Evolutionary conservation across 92 coral and sea anemone species (phyloP).

Genomic region (Galaxea fascicularis): DNA sequence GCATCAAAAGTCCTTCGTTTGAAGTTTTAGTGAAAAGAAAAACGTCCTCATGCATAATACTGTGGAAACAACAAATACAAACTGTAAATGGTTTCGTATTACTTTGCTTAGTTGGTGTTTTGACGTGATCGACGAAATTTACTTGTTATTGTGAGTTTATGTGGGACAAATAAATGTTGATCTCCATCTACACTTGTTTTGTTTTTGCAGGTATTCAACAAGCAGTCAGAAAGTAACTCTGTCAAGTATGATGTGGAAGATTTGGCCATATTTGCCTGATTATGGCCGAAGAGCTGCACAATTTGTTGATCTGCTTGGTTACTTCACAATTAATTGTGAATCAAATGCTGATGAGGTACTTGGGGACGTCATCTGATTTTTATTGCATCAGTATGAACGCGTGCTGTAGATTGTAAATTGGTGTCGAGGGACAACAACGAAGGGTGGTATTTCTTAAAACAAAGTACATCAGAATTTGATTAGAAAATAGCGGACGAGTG

Average conservation of each 20-base stretch:
- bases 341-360: constrained; percentile 84
- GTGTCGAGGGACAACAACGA: background rate
- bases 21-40: no score
- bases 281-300: constrained; percentile 98
- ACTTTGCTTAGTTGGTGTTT: no score
- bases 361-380: background rate
- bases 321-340: constrained; percentile 94
- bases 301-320: constrained; percentile 96
- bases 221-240: constrained; percentile 81
- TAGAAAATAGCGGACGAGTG: no score
- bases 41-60: no score
- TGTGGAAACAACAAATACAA: no score
- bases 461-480: no score
- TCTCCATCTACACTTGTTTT: background rate
- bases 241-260: constrained; percentile 96
- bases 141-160: no score
- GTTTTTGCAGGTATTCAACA: constrained; percentile 78
- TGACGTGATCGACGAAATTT: no score
- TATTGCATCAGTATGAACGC: background rate
- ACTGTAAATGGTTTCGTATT: no score
- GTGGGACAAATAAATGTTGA: no score
- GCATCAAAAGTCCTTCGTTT: no score
- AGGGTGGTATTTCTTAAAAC: no score
- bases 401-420: background rate
- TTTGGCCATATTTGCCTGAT: constrained; percentile 97